Evolutionary conservation across 2,888 invertebrate species (phyloP).

Genomic region (Deilephila elpenor): DNA sequence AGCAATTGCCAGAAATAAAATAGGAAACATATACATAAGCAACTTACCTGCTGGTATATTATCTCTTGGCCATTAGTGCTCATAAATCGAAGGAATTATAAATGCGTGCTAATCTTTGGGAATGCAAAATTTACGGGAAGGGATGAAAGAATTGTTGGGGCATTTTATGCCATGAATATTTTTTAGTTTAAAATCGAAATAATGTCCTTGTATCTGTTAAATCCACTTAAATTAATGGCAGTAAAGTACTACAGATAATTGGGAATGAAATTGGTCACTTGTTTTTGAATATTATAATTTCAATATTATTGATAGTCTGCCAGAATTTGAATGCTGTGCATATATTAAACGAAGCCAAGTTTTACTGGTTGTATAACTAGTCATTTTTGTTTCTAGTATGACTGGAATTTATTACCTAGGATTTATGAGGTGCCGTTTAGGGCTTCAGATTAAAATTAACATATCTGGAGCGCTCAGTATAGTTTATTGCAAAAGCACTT

Average conservation of each 20-base stretch:
- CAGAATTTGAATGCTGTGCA: neutral
- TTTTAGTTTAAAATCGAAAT: no score
- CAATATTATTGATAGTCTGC: conserved; percentile 7
- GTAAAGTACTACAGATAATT: neutral
- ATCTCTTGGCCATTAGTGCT: no score
- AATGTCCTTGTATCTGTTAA: neutral
- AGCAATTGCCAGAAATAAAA: no score
- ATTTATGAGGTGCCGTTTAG: neutral
- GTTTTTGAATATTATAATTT: neutral
- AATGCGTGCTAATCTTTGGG: no score
- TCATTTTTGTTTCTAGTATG: neutral
- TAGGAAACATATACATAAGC: no score
- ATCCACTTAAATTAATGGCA: neutral
- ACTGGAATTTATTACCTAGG: conserved; percentile 1
- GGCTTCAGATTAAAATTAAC: neutral
- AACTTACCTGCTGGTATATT: no score
- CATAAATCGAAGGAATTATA: no score
- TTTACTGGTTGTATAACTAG: neutral
- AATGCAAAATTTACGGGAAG: no score
- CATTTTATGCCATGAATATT: no score
- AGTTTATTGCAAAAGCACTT: neutral
- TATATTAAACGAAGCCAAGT: conserved; percentile 2
- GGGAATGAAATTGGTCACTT: neutral
- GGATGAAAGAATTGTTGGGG: no score
- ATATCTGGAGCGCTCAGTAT: neutral